These are phyloP conservation scores for Leuctra nigra DNA, from an alignment of 2,888 invertebrate species.

Conservation along the genomic window DNA sequence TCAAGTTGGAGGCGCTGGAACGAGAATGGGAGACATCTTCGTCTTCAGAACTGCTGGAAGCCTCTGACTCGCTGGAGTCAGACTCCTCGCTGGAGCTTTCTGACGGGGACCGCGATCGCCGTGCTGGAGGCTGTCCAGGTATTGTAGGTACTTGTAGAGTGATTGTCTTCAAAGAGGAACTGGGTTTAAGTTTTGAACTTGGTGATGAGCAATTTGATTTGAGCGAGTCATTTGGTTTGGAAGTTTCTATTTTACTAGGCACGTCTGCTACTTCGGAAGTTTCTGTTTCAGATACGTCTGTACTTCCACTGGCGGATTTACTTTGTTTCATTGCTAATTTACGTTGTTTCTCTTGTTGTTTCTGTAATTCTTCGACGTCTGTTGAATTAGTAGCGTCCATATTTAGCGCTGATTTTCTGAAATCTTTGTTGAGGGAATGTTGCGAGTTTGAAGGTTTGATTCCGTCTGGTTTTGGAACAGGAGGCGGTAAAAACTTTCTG, in stretches of 20 bases:
- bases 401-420: slow-evolving; percentile 65
- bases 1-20: slow-evolving; percentile 5
- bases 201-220: no score
- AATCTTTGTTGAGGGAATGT: slow-evolving; percentile 55
- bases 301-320: slow-evolving; percentile 9
- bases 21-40: slow-evolving; percentile 9
- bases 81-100: slow-evolving; percentile 34
- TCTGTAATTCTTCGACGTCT: slow-evolving; percentile 39
- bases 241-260: not conserved
- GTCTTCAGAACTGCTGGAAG: slow-evolving; percentile 5
- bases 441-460: slow-evolving; percentile 17
- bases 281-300: slow-evolving; percentile 17
- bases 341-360: slow-evolving; percentile 32
- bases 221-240: not conserved
- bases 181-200: not conserved
- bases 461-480: slow-evolving; percentile 44
- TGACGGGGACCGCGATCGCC: slow-evolving; percentile 1
- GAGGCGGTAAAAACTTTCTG: slow-evolving; percentile 39
- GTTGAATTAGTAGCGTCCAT: slow-evolving; percentile 45
- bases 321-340: not conserved
- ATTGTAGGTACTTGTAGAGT: not conserved
- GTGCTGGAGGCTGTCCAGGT: not conserved
- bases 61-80: slow-evolving; percentile 32
- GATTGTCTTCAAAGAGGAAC: not conserved
- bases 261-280: not conserved